phyloP scores from a whole-genome alignment of 2,888 invertebrate species.

The Meteorus cinctellus region DNA sequence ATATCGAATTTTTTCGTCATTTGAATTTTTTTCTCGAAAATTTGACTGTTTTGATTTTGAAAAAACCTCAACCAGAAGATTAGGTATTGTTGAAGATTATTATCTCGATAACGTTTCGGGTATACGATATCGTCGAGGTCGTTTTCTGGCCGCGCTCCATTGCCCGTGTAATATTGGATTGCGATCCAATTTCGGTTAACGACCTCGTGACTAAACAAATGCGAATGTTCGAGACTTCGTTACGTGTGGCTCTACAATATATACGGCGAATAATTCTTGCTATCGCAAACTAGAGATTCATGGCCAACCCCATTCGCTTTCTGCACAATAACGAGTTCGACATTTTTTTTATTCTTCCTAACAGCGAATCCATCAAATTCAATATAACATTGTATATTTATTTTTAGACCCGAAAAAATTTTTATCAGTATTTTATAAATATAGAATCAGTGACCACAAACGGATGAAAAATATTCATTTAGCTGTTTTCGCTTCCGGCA shows the following conservation, averaged over 20 bases:
- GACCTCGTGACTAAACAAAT: slow-evolving; percentile 43
- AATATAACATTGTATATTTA: too few species aligned
- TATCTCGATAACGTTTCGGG: background rate
- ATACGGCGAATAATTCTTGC: background rate
- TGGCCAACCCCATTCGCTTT: background rate
- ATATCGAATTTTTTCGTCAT: too few species aligned
- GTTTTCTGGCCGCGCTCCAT: slow-evolving; percentile 46
- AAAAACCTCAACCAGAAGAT: too few species aligned
- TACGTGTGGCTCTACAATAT: background rate
- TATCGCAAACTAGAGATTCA: background rate
- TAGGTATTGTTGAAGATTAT: too few species aligned
- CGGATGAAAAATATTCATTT: background rate
- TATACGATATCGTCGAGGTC: slow-evolving; percentile 30
- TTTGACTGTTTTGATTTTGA: too few species aligned
- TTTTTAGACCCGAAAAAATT: background rate
- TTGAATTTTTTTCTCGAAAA: too few species aligned
- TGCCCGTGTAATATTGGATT: slow-evolving; percentile 49
- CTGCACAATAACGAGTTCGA: too few species aligned
- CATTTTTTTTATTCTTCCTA: too few species aligned
- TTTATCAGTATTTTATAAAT: background rate
- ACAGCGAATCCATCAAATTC: too few species aligned
- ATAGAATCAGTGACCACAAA: background rate
- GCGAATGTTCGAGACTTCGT: slow-evolving; percentile 25
- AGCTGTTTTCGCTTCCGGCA: background rate
- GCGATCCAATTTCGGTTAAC: slow-evolving; percentile 53